Conservation (phyloP, 1,140 invertebrate genomes). For the Eupristina koningsbergeri region DNA sequence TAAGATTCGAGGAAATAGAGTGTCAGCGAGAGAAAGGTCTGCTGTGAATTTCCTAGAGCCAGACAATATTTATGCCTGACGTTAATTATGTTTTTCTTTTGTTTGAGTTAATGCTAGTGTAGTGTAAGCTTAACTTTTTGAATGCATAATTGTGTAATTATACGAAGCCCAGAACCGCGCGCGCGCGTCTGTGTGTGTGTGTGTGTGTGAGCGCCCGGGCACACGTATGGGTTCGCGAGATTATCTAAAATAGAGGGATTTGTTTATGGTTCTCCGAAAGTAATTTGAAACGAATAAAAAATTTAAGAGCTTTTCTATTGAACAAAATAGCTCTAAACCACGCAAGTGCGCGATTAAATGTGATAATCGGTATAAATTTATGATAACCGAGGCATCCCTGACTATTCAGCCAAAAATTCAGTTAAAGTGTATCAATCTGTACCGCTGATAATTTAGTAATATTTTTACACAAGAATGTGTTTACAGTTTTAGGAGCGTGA, state of each 20-base stretch:
- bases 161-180: neutral
- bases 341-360: too few relatives aligned
- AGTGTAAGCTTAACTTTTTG: neutral
- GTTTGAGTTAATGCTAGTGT: neutral
- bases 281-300: neutral
- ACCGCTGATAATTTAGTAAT: too few relatives aligned
- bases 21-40: slow-evolving; percentile 15
- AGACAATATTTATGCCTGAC: slow-evolving; percentile 19
- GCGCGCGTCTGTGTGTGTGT: too few relatives aligned
- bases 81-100: slow-evolving; percentile 4
- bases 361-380: too few relatives aligned
- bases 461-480: too few relatives aligned
- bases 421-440: too few relatives aligned
- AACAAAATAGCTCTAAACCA: too few relatives aligned
- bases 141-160: neutral
- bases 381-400: too few relatives aligned
- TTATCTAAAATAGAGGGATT: neutral
- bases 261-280: neutral
- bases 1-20: slow-evolving; percentile 32
- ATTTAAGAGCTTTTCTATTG: neutral
- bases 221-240: too few relatives aligned
- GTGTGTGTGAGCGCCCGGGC: too few relatives aligned
- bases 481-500: too few relatives aligned
- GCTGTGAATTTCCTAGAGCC: neutral
- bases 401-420: too few relatives aligned